Evolutionary conservation across 2,113 vertebrate genomes (phyloP).

Genomic region (Rafetus swinhoei): DNA sequence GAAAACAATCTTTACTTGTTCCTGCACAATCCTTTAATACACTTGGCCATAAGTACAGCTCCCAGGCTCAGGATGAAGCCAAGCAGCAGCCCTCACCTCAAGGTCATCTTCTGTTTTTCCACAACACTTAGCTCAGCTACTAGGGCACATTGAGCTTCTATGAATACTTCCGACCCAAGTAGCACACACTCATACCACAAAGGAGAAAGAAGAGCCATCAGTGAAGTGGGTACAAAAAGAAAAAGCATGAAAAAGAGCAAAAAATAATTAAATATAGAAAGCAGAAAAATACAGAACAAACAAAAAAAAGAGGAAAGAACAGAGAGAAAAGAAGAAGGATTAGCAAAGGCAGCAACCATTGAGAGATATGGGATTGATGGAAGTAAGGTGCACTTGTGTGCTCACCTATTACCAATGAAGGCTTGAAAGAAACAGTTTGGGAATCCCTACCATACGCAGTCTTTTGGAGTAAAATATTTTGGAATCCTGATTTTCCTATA

Average conservation of each 20-base stretch:
- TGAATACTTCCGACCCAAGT: neutral
- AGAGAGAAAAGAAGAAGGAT: neutral
- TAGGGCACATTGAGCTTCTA: neutral
- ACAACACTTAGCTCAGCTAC: neutral
- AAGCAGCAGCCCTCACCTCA: slow-evolving; percentile 2
- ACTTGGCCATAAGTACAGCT: neutral
- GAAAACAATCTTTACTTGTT: neutral
- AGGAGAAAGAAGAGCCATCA: neutral
- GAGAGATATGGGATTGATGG: neutral
- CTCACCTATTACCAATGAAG: neutral
- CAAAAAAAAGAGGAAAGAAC: neutral
- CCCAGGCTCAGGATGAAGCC: neutral
- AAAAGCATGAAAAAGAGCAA: neutral
- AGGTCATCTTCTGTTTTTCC: neutral
- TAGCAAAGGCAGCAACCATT: neutral
- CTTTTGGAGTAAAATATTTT: neutral
- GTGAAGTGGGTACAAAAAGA: neutral
- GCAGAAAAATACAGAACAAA: neutral
- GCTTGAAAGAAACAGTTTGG: neutral
- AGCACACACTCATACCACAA: neutral
- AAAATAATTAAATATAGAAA: neutral
- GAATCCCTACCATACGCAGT: neutral
- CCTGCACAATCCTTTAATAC: neutral
- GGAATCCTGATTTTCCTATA: neutral
- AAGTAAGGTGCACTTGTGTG: neutral